Evolutionary conservation across 2,888 invertebrate genomes (phyloP).

Genomic region (Campaea margaritaria): DNA sequence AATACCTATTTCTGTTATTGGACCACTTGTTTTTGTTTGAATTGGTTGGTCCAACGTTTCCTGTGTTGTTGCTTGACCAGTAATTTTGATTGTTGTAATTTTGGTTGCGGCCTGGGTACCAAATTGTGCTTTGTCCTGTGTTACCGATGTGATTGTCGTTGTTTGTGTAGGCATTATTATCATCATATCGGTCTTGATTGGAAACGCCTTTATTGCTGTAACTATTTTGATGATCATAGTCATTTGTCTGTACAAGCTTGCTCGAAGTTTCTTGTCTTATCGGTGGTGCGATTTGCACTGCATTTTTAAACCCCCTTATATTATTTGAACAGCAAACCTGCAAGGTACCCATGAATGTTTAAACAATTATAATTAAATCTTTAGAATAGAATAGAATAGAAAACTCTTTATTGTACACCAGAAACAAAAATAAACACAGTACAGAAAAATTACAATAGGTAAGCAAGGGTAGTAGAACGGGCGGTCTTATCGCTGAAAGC

Average conservation of each 20-base stretch:
- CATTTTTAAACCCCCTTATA: constrained; percentile 47
- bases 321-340: constrained; percentile 66
- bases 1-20: constrained; percentile 22
- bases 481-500: too few relatives aligned
- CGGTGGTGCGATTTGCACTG: constrained; percentile 1
- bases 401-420: too few relatives aligned
- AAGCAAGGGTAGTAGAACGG: too few relatives aligned
- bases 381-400: too few relatives aligned
- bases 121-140: background rate
- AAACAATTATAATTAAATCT: too few relatives aligned
- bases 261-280: background rate
- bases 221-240: background rate
- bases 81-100: constrained; percentile 16
- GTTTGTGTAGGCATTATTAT: background rate
- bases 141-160: background rate
- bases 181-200: background rate
- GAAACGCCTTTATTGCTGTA: background rate
- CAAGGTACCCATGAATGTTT: constrained; percentile 25
- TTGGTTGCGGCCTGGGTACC: constrained; percentile 13
- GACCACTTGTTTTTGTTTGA: constrained; percentile 13
- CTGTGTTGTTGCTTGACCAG: constrained; percentile 11
- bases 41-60: background rate
- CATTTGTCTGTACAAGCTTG: constrained; percentile 6
- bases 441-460: too few relatives aligned
- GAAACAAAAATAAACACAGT: too few relatives aligned